phyloP scores from a whole-genome alignment of 2,888 invertebrate species.

The Oxytorus armatus region DNA sequence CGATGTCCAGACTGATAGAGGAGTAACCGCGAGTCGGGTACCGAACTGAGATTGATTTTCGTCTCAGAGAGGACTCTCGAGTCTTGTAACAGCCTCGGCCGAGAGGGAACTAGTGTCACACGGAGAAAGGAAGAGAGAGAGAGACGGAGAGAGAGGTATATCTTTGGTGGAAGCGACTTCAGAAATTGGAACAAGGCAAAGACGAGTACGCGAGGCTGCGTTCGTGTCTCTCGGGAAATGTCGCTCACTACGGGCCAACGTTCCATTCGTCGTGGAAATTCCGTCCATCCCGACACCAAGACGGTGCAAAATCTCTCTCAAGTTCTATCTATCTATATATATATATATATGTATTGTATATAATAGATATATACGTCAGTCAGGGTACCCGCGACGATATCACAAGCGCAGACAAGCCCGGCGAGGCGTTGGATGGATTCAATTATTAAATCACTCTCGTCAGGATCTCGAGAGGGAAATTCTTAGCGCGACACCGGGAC shows the following conservation, averaged over 20 bases:
- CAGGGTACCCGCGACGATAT: constrained; percentile 28
- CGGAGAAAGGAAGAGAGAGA: constrained; percentile 8
- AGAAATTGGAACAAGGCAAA: constrained; percentile 67
- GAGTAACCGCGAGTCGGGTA: constrained; percentile 56
- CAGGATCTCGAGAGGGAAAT: constrained; percentile 26
- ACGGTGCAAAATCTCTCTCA: constrained; percentile 51
- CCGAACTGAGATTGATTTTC: constrained; percentile 74
- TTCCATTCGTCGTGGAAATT: constrained; percentile 67
- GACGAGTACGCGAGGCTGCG: constrained; percentile 46
- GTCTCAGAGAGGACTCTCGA: constrained; percentile 66
- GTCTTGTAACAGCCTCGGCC: constrained; percentile 32
- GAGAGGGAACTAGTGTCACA: constrained; percentile 25
- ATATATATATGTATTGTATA: too few relatives aligned
- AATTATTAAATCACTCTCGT: constrained; percentile 65
- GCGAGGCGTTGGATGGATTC: constrained; percentile 58
- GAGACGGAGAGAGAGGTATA: constrained; percentile 13
- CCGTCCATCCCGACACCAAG: constrained; percentile 48
- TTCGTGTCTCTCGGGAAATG: constrained; percentile 74
- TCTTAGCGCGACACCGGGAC: constrained; percentile 17
- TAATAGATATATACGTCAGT: constrained; percentile 1
- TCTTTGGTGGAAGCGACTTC: constrained; percentile 38
- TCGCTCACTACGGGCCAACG: constrained; percentile 70
- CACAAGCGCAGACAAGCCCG: constrained; percentile 49
- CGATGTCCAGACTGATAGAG: constrained; percentile 74
- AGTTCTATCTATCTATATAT: constrained; percentile 14